Base-by-base conservation (phyloP, 64 coral and sea anemone species). In the Actinia equina region DNA sequence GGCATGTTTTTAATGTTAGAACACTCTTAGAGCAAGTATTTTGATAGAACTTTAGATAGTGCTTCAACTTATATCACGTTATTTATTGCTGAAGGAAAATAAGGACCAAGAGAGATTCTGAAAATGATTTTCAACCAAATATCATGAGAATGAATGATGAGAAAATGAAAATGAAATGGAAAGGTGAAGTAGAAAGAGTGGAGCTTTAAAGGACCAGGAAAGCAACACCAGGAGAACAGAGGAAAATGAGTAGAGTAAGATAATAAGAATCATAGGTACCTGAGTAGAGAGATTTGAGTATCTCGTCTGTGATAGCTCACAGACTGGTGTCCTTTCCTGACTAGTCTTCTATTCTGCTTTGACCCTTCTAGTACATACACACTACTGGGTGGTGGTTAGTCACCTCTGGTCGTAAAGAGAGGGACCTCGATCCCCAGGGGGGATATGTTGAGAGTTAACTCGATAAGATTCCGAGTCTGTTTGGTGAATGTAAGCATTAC, bases 301-400 rank as follows among this genome's bases (percentile, higher is more conserved):
- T 41, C 7, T 15, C 69, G 69, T 74, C 69, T 74, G 26, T 10
- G 11, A 74, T 74, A 74, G 25, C 2, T 8, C 3, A 74, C 69
- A 74, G 69, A 74, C 69, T 41, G 69, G 69, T 26, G 69, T 74
- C 26, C 4, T 74, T 42, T 30, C 25, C 69, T 74, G 13, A 74
- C 69, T 42, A 15, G 14, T 74, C 83, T 61, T 85, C 57, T 60
- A 8, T 85, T 85, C 53, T 85, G 83, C 17, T 56, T 26, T 15
- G n/a, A 52, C 18, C 83, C 55, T 43, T 60, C 83, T 25, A 85
- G 41, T 42, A 85, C 25, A 27, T 60, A 63, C 83, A 54, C 59
- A 81, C 41, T n/a, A 19, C 17, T 81, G 27, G 17, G 15, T 17
- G 78, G 44, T 6, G 78, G n/a, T n/a, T n/a, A n/a, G n/a, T n/a